Evolutionary conservation across 1,140 invertebrate genomes (phyloP), one percentile per base, ranked within the genome.

Genomic region (Heliothis virescens): DNA sequence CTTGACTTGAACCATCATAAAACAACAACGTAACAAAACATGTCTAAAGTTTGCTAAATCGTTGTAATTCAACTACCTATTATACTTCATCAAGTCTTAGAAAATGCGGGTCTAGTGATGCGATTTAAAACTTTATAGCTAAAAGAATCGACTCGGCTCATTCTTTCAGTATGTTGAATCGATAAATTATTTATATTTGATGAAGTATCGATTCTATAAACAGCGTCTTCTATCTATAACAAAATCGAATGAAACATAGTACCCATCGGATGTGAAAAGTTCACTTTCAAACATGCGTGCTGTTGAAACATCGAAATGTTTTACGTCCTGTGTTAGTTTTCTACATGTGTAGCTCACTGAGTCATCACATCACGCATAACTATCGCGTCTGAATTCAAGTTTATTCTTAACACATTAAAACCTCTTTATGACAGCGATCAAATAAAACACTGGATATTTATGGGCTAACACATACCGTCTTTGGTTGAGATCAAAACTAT

Each of bases 1-100:
- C 87, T 82, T 90, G 86, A 91, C 89, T 89, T 77, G 83, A 76
- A 79, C 74, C 78, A 65, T 81, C 72, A 80, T 80, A 81, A 75
- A 81, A 77, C 63, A 47, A 60, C 60, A 79, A 75, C 67, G 62
- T 79, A 82, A 79, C 48, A 62, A 76, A 84, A 82, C 78, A 82
- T 69, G 71, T 82, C 79, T 79, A 83, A 86, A 85, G 79, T 81
- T 85, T 57, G 72, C 63, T 77, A 79, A 79, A 77, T 78, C 74
- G 59, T 65, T 75, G 47, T 62, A 63, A 52, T 62, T 12, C 60
- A 57, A 71, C 62, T 57, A 72, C 76, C 76, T 53, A 60, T 82
- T 75, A 62, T 76, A 50, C 15, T 47, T 26, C 16, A 50, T 52
- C 21, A 53, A 11, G 10, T 57, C 16, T 57, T 57, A 57, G 71